phyloP scores from a whole-genome alignment of 2,797 vertebrate species.

The Falco berigora region DNA sequence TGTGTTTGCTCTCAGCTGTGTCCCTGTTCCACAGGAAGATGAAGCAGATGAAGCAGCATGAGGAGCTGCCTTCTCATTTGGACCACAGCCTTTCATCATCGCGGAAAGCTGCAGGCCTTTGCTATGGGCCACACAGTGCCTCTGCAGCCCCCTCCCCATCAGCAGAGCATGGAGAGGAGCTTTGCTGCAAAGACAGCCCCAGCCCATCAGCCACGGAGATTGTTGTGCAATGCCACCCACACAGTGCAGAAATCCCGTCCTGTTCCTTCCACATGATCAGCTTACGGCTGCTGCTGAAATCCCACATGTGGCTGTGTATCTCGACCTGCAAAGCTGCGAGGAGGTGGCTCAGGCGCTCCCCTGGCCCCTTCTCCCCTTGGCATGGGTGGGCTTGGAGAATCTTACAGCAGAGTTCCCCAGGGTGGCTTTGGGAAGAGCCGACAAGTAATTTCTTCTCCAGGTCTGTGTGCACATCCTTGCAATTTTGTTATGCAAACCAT shows the following conservation, averaged over 20 bases:
- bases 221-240: not conserved
- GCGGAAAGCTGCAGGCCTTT: not conserved
- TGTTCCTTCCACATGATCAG: not conserved
- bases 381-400: not conserved
- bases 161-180: not conserved
- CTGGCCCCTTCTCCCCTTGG: not conserved
- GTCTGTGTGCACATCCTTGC: not conserved
- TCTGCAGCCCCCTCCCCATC: not conserved
- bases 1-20: not conserved
- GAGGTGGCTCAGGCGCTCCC: not conserved
- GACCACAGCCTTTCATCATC: not conserved
- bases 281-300: not conserved
- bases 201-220: rapidly evolving
- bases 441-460: not conserved
- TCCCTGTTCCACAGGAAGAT: not conserved
- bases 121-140: not conserved
- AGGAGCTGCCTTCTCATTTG: not conserved
- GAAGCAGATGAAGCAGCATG: not conserved
- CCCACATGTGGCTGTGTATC: not conserved
- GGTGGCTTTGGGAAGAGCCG: not conserved
- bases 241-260: not conserved
- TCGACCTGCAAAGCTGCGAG: not conserved
- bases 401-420: not conserved
- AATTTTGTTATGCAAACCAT: not conserved
- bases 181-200: not conserved